These are phyloP conservation scores for Eospalax fontanierii DNA, from an alignment of 2,797 vertebrate genomes.

Conservation along the genomic window DNA sequence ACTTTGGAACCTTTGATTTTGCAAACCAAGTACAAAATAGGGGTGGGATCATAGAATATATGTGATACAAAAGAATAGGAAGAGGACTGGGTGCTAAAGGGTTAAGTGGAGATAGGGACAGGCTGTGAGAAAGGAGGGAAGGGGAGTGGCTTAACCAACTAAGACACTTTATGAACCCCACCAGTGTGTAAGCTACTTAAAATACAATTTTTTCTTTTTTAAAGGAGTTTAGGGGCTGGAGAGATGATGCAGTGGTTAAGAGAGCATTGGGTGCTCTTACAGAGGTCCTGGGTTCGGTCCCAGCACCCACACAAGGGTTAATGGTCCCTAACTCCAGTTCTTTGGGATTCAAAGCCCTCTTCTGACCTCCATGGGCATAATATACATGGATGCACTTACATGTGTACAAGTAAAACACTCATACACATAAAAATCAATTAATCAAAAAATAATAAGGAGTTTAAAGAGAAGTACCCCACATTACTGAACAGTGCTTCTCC, in stretches of 20 bases:
- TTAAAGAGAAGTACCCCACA: not conserved
- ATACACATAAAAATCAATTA: not conserved
- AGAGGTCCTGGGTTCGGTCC: too few relatives aligned
- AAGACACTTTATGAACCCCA: not conserved
- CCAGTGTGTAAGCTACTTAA: not conserved
- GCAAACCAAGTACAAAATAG: not conserved
- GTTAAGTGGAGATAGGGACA: not conserved
- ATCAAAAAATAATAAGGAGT: not conserved
- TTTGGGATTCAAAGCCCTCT: too few relatives aligned
- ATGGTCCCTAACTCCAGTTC: too few relatives aligned
- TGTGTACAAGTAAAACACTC: not conserved
- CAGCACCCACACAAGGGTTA: too few relatives aligned
- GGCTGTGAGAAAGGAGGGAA: not conserved
- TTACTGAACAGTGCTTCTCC: not conserved
- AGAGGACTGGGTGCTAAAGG: not conserved
- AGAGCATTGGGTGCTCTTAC: too few relatives aligned
- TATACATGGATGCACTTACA: too few relatives aligned
- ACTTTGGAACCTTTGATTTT: not conserved
- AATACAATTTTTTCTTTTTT: too few relatives aligned
- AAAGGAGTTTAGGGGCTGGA: too few relatives aligned
- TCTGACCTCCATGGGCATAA: too few relatives aligned
- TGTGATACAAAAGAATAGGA: not conserved
- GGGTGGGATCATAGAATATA: too few relatives aligned
- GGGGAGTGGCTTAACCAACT: not conserved
- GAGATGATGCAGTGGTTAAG: too few relatives aligned